A percentile compares a stretch with the other conserved stretches of the same genome.
Conservation (phyloP, 1,140 invertebrate species). For the Bombus picipes region DNA sequence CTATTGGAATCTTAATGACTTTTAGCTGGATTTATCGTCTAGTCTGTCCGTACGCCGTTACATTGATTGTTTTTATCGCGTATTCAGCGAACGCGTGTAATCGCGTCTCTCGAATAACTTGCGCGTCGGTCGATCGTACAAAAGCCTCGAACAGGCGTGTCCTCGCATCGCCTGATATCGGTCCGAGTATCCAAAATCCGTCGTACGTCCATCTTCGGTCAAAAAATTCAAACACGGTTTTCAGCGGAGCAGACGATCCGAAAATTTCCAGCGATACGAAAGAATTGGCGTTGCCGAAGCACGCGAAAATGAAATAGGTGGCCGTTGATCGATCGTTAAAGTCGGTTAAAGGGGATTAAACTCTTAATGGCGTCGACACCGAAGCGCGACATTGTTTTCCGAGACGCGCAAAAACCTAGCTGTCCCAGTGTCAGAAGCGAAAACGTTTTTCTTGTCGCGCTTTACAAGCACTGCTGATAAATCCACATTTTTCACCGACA, state of each 20-base stretch:
- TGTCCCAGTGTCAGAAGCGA: neutral
- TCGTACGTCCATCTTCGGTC: neutral
- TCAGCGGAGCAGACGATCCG: too few relatives aligned
- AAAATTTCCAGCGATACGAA: too few relatives aligned
- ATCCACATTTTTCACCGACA: slow-evolving; percentile 40
- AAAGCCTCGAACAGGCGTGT: neutral
- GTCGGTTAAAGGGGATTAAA: neutral
- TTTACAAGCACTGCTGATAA: slow-evolving; percentile 23
- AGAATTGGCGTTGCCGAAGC: too few relatives aligned
- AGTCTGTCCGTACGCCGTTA: slow-evolving; percentile 50
- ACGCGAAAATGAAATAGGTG: too few relatives aligned
- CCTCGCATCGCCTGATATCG: too few relatives aligned
- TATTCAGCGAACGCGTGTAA: neutral
- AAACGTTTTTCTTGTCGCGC: slow-evolving; percentile 23
- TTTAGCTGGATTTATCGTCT: slow-evolving; percentile 54
- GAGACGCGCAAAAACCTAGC: neutral
- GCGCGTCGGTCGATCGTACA: too few relatives aligned
- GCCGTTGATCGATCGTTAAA: neutral
- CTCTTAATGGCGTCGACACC: neutral
- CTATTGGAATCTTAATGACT: slow-evolving; percentile 60
- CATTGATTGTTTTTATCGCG: slow-evolving; percentile 43
- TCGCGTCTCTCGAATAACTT: neutral
- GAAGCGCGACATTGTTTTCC: neutral
- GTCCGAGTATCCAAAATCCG: too few relatives aligned
- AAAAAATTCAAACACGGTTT: accelerated